Evolutionary conservation across 2,888 invertebrate genomes (phyloP), one percentile per base, ranked within the genome.

Genomic region (Pandemis heparana): DNA sequence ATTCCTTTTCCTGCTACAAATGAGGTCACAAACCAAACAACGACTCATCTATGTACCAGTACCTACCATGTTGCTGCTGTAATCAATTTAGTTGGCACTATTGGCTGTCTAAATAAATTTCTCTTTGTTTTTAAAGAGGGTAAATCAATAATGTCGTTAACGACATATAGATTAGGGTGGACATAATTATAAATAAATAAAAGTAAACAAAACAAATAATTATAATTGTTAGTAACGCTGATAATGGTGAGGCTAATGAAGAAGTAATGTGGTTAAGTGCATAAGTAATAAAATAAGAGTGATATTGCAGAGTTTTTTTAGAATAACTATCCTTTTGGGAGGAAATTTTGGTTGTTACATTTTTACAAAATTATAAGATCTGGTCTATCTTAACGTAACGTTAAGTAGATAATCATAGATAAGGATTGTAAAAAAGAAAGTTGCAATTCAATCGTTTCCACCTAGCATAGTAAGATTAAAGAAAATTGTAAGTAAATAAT

Each of bases 1-100:
- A 90, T 89, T 89, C 90, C 89, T 84, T 93, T 93, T 93, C 93
- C 93, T 93, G 91, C 82, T 87, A 86, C 81, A 87, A 92, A 92
- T 94, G 93, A 93, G 94, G 94, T 94, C 94, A 94, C 88, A 90
- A 88, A 86, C 83, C 85, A 89, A 87, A 89, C 87, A 87, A 80
- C 79, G 75, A 83, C 79, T 83, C 82, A 84, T 80, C 82, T 84
- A 77, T 83, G 76, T 81, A 78, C 77, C 77, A 78, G 80, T 81
- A 81, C 79, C 77, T 77, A 64, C 77, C 61, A 75, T 72, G 76
- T 75, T 77, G 70, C 65, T 77, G 71, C 75, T 75, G 70, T 74
- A 75, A 75, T 75, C 65, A 66, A 51, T 76, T 71, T 70, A 48
- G 53, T 71, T 71, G 16, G 66, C 53, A 65, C 23, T 43, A 23